phyloP scores from a whole-genome alignment of 2,888 invertebrate species.

The Drosophila niveifrons region DNA sequence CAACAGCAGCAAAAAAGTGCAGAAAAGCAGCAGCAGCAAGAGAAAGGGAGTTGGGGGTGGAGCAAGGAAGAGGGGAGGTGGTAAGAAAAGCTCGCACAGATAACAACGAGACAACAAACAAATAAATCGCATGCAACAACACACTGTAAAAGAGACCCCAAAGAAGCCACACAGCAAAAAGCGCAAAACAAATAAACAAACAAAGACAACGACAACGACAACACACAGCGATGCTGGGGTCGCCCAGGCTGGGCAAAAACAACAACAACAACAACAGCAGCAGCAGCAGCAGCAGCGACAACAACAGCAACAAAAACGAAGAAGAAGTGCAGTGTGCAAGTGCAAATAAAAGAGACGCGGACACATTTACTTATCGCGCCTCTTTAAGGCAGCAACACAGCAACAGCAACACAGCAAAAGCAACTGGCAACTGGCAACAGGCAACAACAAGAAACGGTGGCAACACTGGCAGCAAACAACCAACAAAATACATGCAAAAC shows the following conservation, averaged over 20 bases:
- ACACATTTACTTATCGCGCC: conserved; percentile 82
- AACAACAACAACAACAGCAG: conserved; percentile 44
- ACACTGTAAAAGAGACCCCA: conserved; percentile 47
- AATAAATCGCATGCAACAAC: conserved; percentile 75
- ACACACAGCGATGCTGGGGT: conserved; percentile 39
- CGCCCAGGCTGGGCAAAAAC: conserved; percentile 62
- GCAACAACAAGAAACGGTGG: conserved; percentile 72
- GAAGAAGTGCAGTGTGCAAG: conserved; percentile 69
- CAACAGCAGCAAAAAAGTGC: conserved; percentile 27
- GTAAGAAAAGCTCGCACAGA: conserved; percentile 66
- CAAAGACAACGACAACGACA: conserved; percentile 57
- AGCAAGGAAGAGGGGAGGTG: conserved; percentile 18
- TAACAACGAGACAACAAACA: conserved; percentile 81
- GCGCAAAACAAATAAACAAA: conserved; percentile 69
- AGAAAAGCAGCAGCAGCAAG: conserved; percentile 16
- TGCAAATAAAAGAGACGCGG: conserved; percentile 80
- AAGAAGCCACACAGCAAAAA: conserved; percentile 50
- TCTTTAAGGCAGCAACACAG: conserved; percentile 68
- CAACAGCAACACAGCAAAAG: conserved; percentile 48
- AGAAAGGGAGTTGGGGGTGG: conserved; percentile 17
- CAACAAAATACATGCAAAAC: conserved; percentile 79
- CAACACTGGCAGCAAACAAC: conserved; percentile 64
- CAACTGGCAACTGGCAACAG: conserved; percentile 44
- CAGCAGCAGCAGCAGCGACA: conserved; percentile 33
- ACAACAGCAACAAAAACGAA: conserved; percentile 27